Evolutionary conservation across 53 echinoderm and acorn worm species (phyloP), one percentile per base, ranked within the genome.

Genomic region (Crossaster papposus): DNA sequence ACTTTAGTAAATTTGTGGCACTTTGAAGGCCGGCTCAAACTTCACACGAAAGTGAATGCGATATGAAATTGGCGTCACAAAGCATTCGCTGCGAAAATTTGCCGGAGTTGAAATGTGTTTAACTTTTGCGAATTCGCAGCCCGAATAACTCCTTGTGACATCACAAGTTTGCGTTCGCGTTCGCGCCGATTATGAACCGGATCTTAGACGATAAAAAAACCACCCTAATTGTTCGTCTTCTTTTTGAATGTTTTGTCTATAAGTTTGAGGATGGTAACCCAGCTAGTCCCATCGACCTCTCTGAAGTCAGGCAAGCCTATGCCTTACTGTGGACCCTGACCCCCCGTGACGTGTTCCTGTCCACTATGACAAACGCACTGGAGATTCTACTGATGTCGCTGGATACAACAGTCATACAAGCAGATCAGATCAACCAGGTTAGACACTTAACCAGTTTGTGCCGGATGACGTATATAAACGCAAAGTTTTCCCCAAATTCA

Each of bases 351-450:
- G 81, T 90, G 51, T 97, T 96, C 87, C 80, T 90, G 30, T 93
- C 94, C 8, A 91, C 91, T 12, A 91, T 97, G 91, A 95, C 93
- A 22, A 97, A 97, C 79, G 94, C 97, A 18, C 52, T 97, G 32
- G 97, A 96, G 92, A 97, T 97, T 17, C 82, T 97, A 0, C 89
- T 97, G 30, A 94, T 89, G 93, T 91, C 92, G 23, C 75, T 97
- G 72, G 88, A 94, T 65, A 79, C 86, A 36, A 79, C 81, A 14
- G 50, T 64, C 1, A 76, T 97, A 14, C 91, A 90, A 36, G 80
- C 94, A 2, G 83, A 94, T 63, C 76, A 93, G 64, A 96, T 91
- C 22, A 94, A 94, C 65, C 94, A 94, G 93, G 97, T 97, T 51
- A 63, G 93, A 37, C 58, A 20, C n/a, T n/a, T n/a, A n/a, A n/a